phyloP scores from a whole-genome alignment of 2,113 vertebrate species.

The Equus quagga region DNA sequence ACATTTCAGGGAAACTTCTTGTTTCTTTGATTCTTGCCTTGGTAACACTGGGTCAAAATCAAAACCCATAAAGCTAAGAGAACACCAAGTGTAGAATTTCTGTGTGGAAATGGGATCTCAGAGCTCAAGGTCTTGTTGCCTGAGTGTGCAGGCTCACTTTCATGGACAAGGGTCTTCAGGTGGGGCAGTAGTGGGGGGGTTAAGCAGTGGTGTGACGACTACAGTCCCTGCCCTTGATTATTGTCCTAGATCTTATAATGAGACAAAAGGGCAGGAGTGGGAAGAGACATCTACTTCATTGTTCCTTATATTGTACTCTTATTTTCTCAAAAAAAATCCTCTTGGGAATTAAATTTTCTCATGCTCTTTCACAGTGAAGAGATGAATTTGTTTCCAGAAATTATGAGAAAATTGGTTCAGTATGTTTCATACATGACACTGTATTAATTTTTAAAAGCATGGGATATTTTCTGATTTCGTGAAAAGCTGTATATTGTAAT shows the following conservation, averaged over 20 bases:
- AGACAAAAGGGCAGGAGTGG: not conserved
- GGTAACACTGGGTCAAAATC: not conserved
- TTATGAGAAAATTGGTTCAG: conserved; percentile 57
- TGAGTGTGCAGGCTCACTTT: not conserved
- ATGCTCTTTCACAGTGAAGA: conserved; percentile 50
- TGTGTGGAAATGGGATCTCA: not conserved
- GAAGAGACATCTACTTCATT: not conserved
- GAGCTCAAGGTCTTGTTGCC: not conserved
- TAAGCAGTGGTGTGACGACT: not conserved
- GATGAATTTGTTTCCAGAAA: conserved; percentile 59
- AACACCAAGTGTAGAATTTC: not conserved
- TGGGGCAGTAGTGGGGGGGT: too few relatives aligned
- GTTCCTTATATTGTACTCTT: not conserved
- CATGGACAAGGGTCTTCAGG: not conserved
- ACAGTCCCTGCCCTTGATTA: not conserved
- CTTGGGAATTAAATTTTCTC: conserved; percentile 31
- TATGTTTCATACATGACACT: conserved; percentile 39
- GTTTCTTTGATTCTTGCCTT: conserved; percentile 3
- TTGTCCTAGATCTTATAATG: not conserved
- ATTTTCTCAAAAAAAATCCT: not conserved
- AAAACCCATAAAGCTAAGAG: not conserved
- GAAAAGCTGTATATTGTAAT: conserved; percentile 19
- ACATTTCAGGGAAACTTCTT: not conserved
- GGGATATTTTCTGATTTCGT: conserved; percentile 55
- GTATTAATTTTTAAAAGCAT: conserved; percentile 50